These are phyloP conservation scores for Calidris pugnax DNA, from an alignment of 2,113 vertebrate genomes.

Conservation along the genomic window DNA sequence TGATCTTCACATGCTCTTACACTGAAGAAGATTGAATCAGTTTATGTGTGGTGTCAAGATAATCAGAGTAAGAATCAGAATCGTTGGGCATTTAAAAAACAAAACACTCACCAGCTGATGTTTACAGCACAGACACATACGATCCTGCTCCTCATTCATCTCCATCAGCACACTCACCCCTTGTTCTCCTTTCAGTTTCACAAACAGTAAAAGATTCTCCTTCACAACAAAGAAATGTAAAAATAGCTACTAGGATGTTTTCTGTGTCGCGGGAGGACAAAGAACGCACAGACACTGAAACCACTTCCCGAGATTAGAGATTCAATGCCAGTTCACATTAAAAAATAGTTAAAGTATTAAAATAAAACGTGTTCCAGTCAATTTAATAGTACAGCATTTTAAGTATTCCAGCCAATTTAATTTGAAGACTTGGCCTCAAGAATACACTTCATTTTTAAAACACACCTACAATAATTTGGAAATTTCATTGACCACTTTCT, in stretches of 20 bases:
- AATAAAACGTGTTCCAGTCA: not conserved
- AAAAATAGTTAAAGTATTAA: not conserved
- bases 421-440: not conserved
- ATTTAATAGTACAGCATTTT: not conserved
- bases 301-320: not conserved
- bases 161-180: not conserved
- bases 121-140: not conserved
- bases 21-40: not conserved
- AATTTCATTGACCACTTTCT: not conserved
- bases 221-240: not conserved
- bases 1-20: not conserved
- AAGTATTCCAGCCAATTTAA: not conserved
- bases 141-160: not conserved
- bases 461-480: not conserved
- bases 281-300: not conserved
- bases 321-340: not conserved
- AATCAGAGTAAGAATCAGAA: not conserved
- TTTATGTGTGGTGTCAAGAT: not conserved
- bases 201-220: constrained; percentile 41
- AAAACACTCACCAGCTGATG: not conserved
- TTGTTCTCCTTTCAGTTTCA: constrained; percentile 4
- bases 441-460: not conserved
- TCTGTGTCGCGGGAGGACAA: not conserved
- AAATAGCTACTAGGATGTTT: constrained; percentile 1
- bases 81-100: not conserved